A percentile compares a stretch with the other conserved stretches of the same genome.
These are phyloP conservation scores for Nomia melanderi DNA, from an alignment of 1,140 invertebrate species.

Conservation along the genomic window DNA sequence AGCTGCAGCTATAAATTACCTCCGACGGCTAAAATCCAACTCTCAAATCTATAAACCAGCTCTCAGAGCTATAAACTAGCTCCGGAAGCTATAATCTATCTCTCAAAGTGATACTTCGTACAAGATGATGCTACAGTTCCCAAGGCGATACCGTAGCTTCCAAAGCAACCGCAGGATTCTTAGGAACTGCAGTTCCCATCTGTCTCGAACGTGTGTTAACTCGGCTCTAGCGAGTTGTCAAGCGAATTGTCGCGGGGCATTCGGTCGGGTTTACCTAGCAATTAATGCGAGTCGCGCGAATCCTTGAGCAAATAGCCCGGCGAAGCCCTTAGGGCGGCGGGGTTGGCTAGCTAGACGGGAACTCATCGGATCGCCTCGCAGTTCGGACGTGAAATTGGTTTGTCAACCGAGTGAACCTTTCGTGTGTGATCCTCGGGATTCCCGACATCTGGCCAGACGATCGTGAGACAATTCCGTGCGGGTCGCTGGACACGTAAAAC, in stretches of 20 bases:
- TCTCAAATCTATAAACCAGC: too few relatives aligned
- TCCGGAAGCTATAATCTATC: too few relatives aligned
- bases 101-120: too few relatives aligned
- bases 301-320: slow-evolving; percentile 34
- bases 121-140: too few relatives aligned
- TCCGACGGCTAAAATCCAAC: too few relatives aligned
- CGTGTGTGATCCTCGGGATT: slow-evolving; percentile 20
- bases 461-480: slow-evolving; percentile 58
- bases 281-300: slow-evolving; percentile 45
- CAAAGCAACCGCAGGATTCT: too few relatives aligned
- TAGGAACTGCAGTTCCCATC: too few relatives aligned
- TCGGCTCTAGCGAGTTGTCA: slow-evolving; percentile 11
- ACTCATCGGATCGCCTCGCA: slow-evolving; percentile 42
- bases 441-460: slow-evolving; percentile 44
- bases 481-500: slow-evolving; percentile 47
- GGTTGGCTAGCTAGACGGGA: slow-evolving; percentile 6
- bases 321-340: slow-evolving; percentile 8
- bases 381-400: slow-evolving; percentile 60
- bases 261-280: slow-evolving; percentile 32
- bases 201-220: too few relatives aligned
- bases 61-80: too few relatives aligned
- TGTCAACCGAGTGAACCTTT: slow-evolving; percentile 56
- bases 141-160: too few relatives aligned
- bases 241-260: slow-evolving; percentile 39
- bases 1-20: too few relatives aligned